Evolutionary conservation across 2,113 vertebrate genomes (phyloP), one percentile per base, ranked within the genome.

Genomic region (Henicopernis longicauda): DNA sequence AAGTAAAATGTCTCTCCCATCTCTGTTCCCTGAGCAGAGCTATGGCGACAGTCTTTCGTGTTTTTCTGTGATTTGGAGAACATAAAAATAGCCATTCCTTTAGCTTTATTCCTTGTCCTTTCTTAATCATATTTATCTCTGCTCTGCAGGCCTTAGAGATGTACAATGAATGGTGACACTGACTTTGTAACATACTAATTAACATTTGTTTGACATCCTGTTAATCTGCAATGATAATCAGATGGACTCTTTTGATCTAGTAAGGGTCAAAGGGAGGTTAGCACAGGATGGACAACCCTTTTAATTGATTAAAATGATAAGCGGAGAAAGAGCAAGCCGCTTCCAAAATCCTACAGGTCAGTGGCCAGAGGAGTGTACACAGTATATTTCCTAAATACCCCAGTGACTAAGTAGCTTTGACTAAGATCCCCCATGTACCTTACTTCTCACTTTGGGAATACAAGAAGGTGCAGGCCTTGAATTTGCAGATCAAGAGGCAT

Each of bases 221-320:
- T 86, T 95, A 93, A 95, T 93, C 90, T 90, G 52, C 47, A 65
- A 23, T 54, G 76, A 83, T 79, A 89, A 94, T 82, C 84, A 81
- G 6, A 59, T 54, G 52, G 26, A 91, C 57, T 31, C 42, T 89
- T 87, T 96, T 88, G 81, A 90, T 82, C 38, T 89, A 47, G 45
- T 82, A 66, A 86, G 61, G 73, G 45, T 49, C 79, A 54, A 90
- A 89, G 29, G 49, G 71, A 94, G 93, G 95, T 96, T 93, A 96
- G 47, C 36, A 62, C 66, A 85, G 86, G 77, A 94, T 45, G 45
- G 72, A 77, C 40, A 94, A 36, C 16, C 42, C 38, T 95, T 94
- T 93, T 86, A 96, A 97, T 66, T 93, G 80, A 96, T 96, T 95
- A 96, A 97, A 97, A 96, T 86, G 57, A 52, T 89, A 93, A 96